Conservation (phyloP, 2,888 invertebrate species). For the Cenopis cana region DNA sequence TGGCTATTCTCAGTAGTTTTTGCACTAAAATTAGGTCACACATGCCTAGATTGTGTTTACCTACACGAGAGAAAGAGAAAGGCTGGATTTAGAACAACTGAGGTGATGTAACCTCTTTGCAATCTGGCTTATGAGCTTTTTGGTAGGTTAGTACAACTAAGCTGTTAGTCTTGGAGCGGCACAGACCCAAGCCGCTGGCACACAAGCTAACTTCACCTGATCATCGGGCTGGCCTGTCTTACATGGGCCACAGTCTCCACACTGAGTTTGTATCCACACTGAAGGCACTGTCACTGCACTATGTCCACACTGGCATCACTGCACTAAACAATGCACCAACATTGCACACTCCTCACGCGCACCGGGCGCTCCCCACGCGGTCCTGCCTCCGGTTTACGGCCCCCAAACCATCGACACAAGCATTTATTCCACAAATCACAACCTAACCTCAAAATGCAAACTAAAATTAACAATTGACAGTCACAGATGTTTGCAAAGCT, state of each 20-base stretch:
- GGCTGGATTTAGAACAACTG: slow-evolving; percentile 20
- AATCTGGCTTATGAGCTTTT: slow-evolving; percentile 7
- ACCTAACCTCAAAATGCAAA: slow-evolving; percentile 82
- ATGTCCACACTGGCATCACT: slow-evolving; percentile 41
- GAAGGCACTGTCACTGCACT: slow-evolving; percentile 41
- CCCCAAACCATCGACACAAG: slow-evolving; percentile 47
- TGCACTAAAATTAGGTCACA: neutral
- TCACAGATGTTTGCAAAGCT: slow-evolving; percentile 75
- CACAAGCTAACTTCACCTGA: slow-evolving; percentile 38
- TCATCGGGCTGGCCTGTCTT: slow-evolving; percentile 33
- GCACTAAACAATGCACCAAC: slow-evolving; percentile 39
- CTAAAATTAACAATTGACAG: slow-evolving; percentile 69
- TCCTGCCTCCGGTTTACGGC: slow-evolving; percentile 31
- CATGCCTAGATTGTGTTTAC: neutral
- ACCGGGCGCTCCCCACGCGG: slow-evolving; percentile 29
- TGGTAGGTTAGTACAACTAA: slow-evolving; percentile 23
- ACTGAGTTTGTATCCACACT: slow-evolving; percentile 31
- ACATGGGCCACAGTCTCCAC: slow-evolving; percentile 35
- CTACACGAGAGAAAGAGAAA: slow-evolving; percentile 25
- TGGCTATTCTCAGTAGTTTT: neutral
- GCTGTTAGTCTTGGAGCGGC: slow-evolving; percentile 31
- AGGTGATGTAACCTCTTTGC: slow-evolving; percentile 21
- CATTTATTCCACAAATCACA: slow-evolving; percentile 64
- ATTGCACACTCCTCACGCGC: slow-evolving; percentile 27
- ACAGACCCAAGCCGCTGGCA: slow-evolving; percentile 3